phyloP scores from a whole-genome alignment of 1,140 invertebrate genomes.

The Charaxes varanes region DNA sequence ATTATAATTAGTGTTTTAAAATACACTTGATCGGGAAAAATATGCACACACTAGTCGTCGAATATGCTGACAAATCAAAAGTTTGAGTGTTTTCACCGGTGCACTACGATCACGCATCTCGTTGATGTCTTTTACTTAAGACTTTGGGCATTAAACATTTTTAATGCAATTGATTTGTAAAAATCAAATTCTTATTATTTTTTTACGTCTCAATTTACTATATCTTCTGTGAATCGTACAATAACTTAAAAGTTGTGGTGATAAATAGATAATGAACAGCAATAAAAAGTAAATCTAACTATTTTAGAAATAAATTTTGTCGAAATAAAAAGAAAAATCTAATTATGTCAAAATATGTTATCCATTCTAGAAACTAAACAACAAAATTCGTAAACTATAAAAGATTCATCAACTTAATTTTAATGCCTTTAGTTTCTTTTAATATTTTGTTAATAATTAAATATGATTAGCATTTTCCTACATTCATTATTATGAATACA shows the following conservation, averaged over 20 bases:
- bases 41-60: not conserved
- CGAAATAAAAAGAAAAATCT: no score
- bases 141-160: conserved; percentile 50
- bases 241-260: no score
- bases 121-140: conserved; percentile 69
- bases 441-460: conserved; percentile 14
- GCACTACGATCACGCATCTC: conserved; percentile 25
- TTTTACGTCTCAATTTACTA: no score
- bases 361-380: conserved; percentile 1
- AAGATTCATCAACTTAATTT: conserved; percentile 1
- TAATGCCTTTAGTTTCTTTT: conserved; percentile 5
- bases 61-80: not conserved
- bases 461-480: conserved; percentile 20
- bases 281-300: no score
- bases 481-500: conserved; percentile 22
- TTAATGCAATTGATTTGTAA: no score
- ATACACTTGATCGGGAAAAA: not conserved
- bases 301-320: no score
- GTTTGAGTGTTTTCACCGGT: conserved; percentile 1
- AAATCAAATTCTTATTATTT: no score
- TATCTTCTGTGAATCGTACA: no score
- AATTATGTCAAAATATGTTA: no score
- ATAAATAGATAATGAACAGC: no score
- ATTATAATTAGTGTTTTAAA: conserved; percentile 3
- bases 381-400: not conserved